These are phyloP conservation scores for Hyppa rectilinea DNA, from an alignment of 2,888 invertebrate genomes.

Conservation along the genomic window DNA sequence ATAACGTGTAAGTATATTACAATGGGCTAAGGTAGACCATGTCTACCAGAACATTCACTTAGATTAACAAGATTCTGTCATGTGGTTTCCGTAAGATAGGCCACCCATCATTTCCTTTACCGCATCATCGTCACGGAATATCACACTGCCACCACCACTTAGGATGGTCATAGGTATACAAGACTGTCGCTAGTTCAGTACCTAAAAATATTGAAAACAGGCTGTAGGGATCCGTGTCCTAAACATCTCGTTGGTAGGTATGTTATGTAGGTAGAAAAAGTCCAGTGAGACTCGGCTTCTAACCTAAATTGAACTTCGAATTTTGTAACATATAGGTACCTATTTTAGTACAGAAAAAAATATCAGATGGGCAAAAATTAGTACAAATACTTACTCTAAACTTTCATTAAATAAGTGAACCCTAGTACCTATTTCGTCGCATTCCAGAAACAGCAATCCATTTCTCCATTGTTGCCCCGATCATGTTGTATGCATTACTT, in stretches of 20 bases:
- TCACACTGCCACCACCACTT: conserved; percentile 16
- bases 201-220: background rate
- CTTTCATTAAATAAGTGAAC: background rate
- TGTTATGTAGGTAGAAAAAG: background rate
- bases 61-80: conserved; percentile 18
- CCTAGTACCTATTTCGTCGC: background rate
- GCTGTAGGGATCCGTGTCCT: background rate
- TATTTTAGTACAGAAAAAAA: background rate
- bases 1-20: conserved; percentile 35
- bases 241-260: background rate
- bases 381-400: conserved; percentile 18
- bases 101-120: background rate
- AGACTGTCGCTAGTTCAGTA: background rate
- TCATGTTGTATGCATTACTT: background rate
- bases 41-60: conserved; percentile 18
- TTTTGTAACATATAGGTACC: background rate
- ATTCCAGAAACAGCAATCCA: background rate
- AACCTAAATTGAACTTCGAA: background rate
- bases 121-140: conserved; percentile 3
- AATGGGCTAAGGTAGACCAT: conserved; percentile 47
- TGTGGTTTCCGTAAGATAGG: conserved; percentile 31
- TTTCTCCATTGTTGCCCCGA: conserved; percentile 3
- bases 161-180: background rate
- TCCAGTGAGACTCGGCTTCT: background rate
- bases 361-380: background rate